Percentiles rank a stretch among this genome's conserved stretches.
phyloP scores from a whole-genome alignment of 2,113 vertebrate genomes.

The Pollimyrus isidori region DNA sequence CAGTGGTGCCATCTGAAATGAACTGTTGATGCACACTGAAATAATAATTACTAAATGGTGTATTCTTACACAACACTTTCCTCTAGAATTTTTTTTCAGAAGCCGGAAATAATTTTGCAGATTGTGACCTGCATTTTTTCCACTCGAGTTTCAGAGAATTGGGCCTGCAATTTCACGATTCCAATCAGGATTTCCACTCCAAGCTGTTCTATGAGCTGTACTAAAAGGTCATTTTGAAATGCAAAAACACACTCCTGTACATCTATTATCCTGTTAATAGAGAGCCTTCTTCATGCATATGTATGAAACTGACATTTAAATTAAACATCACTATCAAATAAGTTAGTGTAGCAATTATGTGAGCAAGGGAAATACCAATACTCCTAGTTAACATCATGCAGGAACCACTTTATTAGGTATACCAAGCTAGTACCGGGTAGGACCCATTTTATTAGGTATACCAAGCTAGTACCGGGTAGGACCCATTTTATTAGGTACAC shows the following conservation, averaged over 20 bases:
- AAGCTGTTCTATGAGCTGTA: constrained; percentile 15
- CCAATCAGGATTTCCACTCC: constrained; percentile 7
- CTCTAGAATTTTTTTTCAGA: background rate
- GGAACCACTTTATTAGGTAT: background rate
- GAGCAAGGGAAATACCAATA: constrained; percentile 13
- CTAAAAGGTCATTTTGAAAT: constrained; percentile 39
- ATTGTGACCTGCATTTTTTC: background rate
- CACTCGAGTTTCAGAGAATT: background rate
- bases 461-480: rapidly evolving
- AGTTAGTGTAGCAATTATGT: constrained; percentile 22
- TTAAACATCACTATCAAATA: constrained; percentile 41
- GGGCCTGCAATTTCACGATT: background rate
- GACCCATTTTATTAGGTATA: background rate
- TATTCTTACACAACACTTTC: background rate
- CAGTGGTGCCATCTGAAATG: background rate
- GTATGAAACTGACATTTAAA: constrained; percentile 44
- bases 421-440: background rate
- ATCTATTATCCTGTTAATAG: constrained; percentile 22
- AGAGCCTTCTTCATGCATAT: constrained; percentile 39
- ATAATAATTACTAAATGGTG: background rate
- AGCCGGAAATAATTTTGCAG: background rate
- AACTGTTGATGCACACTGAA: background rate
- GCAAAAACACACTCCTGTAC: constrained; percentile 28
- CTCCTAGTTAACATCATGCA: background rate
- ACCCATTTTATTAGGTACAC: background rate